Base-by-base conservation (phyloP, 2,888 invertebrate species). In the Latheticus oryzae region DNA sequence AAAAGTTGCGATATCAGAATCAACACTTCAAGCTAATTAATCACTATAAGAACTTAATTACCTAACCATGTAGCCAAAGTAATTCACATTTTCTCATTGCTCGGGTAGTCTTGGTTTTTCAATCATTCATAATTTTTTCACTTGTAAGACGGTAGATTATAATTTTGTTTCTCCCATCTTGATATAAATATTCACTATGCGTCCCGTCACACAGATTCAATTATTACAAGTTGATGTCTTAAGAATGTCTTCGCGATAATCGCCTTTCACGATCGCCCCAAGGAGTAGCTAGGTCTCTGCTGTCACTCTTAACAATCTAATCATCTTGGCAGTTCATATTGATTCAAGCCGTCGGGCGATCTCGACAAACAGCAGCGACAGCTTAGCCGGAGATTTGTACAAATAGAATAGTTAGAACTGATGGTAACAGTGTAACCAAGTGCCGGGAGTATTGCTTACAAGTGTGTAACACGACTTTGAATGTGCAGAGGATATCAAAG, bases 301-400 rank as follows among this genome's bases (percentile, higher is more conserved):
- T 61, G 61, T 62, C 61, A 59, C 57, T 61, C 61, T 50, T 62
- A 62, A 60, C 64, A 62, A 55, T 62, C 61, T 53, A 58, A 64
- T 64, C 58, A 55, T 51, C 47, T 58, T 60, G 58, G 54, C 57
- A 62, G 60, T 62, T 60, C 50, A 56, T 59, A 64, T 64, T 58
- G 60, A 64, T 62, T 61, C 42, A 50, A 61, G 52, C 47, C 40
- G 58, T 47, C 35, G 37, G 53, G 48, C 47, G 53, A 53, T 58
- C 35, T 42, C 30, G 38, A 32, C 57, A 61, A 54, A 59, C 37
- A 58, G 43, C 58, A 17, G 16, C 33, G 51, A 47, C 12, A 51
- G 60, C 59, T 60, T 59, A 61, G 50, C 23, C 43, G 30, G 53
- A 52, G 53, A 57, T 57, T 52, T 45, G 57, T 57, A 51, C 58